These are phyloP conservation scores for Sinhomidia bicolor DNA, from an alignment of 2,888 invertebrate genomes.

Conservation along the genomic window DNA sequence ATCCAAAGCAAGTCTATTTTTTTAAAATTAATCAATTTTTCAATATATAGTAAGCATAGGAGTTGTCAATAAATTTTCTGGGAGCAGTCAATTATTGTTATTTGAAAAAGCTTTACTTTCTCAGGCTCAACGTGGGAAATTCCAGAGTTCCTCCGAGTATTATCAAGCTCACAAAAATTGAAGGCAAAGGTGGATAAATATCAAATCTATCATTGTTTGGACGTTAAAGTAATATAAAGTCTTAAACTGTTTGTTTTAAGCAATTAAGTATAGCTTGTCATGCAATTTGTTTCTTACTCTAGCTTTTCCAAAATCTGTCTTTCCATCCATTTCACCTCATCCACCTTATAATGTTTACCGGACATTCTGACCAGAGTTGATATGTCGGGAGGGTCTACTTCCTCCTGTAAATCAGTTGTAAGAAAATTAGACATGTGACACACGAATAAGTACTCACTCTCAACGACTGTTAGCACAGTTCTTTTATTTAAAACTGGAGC, in stretches of 20 bases:
- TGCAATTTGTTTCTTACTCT: slow-evolving; percentile 14
- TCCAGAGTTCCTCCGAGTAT: slow-evolving; percentile 28
- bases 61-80: neutral
- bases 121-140: slow-evolving; percentile 16
- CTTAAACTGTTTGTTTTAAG: too few relatives aligned
- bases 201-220: slow-evolving; percentile 41
- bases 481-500: too few relatives aligned
- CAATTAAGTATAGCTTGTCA: neutral
- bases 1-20: slow-evolving; percentile 8
- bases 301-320: neutral
- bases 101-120: slow-evolving; percentile 44
- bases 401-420: slow-evolving; percentile 52
- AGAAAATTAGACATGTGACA: neutral
- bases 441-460: too few relatives aligned
- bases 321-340: neutral
- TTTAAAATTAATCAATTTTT: too few relatives aligned
- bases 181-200: slow-evolving; percentile 52
- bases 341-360: neutral
- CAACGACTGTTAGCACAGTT: too few relatives aligned
- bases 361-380: neutral
- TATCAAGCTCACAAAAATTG: slow-evolving; percentile 44
- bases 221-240: neutral
- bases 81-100: too few relatives aligned
- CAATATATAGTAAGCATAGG: neutral
- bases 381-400: neutral